Evolutionary conservation across 2,113 vertebrate species (phyloP).

Genomic region (Nyctibius bracteatus): DNA sequence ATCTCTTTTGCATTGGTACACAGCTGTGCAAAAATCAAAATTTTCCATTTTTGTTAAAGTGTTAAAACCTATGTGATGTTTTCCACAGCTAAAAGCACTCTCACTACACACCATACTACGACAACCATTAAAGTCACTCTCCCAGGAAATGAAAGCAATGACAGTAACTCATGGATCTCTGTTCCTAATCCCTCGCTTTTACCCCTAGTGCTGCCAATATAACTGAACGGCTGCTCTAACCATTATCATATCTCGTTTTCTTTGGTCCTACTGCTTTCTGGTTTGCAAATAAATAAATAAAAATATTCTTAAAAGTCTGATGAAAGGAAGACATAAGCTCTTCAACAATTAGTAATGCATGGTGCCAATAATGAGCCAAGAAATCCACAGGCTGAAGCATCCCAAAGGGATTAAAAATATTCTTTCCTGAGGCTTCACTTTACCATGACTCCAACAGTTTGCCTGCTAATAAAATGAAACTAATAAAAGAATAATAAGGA

Average conservation of each 20-base stretch:
- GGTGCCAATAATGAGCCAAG: background rate
- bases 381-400: background rate
- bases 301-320: background rate
- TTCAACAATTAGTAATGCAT: background rate
- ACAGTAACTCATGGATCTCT: background rate
- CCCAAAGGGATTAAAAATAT: background rate
- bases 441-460: background rate
- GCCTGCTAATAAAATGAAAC: constrained; percentile 21
- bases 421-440: constrained; percentile 9
- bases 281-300: background rate
- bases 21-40: background rate
- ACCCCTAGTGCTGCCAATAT: accelerated
- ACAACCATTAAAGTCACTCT: background rate
- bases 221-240: background rate
- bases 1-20: background rate
- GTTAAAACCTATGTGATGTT: background rate
- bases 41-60: background rate
- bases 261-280: background rate
- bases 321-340: background rate
- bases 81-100: background rate
- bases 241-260: background rate
- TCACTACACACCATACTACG: background rate
- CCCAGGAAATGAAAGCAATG: background rate
- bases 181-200: background rate
- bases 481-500: constrained; percentile 16